Conservation (phyloP, 2,113 vertebrate genomes). For the Microcebus murinus region DNA sequence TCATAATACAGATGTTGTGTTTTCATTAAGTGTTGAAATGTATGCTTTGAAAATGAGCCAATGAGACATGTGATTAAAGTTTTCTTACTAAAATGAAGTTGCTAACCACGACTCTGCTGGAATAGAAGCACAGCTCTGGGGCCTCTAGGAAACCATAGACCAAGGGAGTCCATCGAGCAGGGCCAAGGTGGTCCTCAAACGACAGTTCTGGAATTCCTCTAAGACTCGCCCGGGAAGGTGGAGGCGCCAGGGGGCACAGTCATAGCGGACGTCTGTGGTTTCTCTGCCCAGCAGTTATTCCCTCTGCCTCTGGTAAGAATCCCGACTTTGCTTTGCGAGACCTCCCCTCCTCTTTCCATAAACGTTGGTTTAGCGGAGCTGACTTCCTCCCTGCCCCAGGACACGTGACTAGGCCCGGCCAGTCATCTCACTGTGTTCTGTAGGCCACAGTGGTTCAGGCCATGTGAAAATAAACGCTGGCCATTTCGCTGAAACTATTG, state of each 20-base stretch:
- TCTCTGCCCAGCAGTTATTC: not conserved
- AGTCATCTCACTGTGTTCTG: not conserved
- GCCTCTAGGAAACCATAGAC: not conserved
- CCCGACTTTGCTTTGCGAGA: not conserved
- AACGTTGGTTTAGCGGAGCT: not conserved
- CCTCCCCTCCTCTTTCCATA: not conserved
- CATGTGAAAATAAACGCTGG: not conserved
- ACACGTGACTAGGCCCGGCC: not conserved
- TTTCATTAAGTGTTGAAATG: conserved; percentile 4
- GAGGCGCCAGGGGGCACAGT: not conserved
- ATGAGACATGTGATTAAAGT: not conserved
- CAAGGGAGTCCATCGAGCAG: not conserved
- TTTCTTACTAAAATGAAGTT: conserved; percentile 2
- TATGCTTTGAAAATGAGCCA: conserved; percentile 30
- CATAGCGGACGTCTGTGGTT: not conserved
- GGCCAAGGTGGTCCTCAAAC: not conserved
- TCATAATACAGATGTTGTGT: not conserved
- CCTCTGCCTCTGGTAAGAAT: not conserved
- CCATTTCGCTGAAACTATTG: not conserved
- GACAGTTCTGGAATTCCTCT: not conserved
- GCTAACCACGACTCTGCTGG: not conserved
- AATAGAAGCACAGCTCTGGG: not conserved
- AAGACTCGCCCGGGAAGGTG: no score
- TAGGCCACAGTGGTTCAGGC: not conserved
- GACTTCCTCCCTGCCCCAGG: not conserved